phyloP scores from a whole-genome alignment of 1,140 invertebrate genomes.

The Colletes gigas region DNA sequence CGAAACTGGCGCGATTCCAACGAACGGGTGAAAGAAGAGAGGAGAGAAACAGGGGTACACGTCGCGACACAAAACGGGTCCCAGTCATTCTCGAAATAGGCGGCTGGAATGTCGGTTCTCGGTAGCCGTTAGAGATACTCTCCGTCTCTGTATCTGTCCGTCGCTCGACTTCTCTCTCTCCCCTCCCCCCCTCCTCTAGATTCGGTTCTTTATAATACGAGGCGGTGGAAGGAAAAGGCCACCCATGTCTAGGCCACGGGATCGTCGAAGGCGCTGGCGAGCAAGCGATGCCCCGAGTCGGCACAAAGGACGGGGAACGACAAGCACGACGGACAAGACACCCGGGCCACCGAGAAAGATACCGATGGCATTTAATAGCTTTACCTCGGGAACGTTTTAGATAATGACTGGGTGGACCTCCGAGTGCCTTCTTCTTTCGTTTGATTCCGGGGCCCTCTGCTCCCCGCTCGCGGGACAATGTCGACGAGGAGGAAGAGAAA shows the following conservation, averaged over 20 bases:
- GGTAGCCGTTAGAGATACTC: slow-evolving; percentile 8
- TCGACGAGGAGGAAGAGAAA: not conserved
- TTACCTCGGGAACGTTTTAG: slow-evolving; percentile 63
- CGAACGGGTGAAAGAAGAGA: slow-evolving; percentile 20
- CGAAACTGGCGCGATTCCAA: slow-evolving; percentile 62
- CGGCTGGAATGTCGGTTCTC: slow-evolving; percentile 57
- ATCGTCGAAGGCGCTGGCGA: slow-evolving; percentile 44
- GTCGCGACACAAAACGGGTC: slow-evolving; percentile 60
- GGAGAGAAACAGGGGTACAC: slow-evolving; percentile 22
- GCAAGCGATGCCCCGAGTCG: slow-evolving; percentile 16
- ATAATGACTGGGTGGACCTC: slow-evolving; percentile 61
- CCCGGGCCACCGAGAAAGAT: slow-evolving; percentile 59
- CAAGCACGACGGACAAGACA: slow-evolving; percentile 18
- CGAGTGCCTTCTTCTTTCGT: slow-evolving; percentile 54
- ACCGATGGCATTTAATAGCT: slow-evolving; percentile 67
- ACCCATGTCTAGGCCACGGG: slow-evolving; percentile 47
- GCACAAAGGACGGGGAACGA: slow-evolving; percentile 44
- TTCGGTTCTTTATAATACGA: slow-evolving; percentile 33
- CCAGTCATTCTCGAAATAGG: slow-evolving; percentile 64
- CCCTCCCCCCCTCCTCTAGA: slow-evolving; percentile 1
- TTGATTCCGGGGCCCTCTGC: slow-evolving; percentile 42
- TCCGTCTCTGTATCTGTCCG: slow-evolving; percentile 15
- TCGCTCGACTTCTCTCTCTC: not conserved
- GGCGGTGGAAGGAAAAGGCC: slow-evolving; percentile 35
- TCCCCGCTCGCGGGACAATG: not conserved